A percentile compares a stretch with the other conserved stretches of the same genome.
phyloP scores from a whole-genome alignment of 1,140 invertebrate species.

The Drosophila sp. region DNA sequence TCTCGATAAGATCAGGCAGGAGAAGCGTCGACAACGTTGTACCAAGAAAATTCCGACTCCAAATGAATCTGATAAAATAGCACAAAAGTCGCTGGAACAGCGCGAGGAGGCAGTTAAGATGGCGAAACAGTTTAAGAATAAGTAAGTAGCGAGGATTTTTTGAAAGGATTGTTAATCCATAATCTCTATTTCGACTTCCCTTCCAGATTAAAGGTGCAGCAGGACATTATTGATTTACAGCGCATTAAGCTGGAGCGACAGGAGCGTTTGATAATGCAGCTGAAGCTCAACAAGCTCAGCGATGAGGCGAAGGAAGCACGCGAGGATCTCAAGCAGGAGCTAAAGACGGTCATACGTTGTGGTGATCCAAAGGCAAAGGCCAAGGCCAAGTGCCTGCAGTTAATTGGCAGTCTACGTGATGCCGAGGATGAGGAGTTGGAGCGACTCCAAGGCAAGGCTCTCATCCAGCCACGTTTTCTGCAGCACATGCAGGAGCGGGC shows the following conservation, averaged over 20 bases:
- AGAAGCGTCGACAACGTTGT: constrained; percentile 67
- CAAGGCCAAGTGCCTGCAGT: constrained; percentile 86
- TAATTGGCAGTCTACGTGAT: constrained; percentile 85
- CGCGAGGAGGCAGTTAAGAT: constrained; percentile 56
- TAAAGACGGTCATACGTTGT: constrained; percentile 86
- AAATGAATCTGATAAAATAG: constrained; percentile 22
- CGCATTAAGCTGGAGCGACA: constrained; percentile 88
- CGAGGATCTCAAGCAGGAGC: constrained; percentile 86
- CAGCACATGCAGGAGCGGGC: constrained; percentile 88
- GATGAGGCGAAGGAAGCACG: constrained; percentile 86
- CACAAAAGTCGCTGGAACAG: constrained; percentile 46
- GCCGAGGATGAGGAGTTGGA: constrained; percentile 79
- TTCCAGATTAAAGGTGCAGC: constrained; percentile 87
- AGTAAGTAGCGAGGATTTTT: constrained; percentile 49
- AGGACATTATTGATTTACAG: constrained; percentile 87
- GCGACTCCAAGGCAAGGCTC: constrained; percentile 85
- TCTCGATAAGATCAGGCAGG: constrained; percentile 81
- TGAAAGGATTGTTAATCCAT: background rate
- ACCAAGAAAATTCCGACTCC: background rate
- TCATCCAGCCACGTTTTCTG: constrained; percentile 87
- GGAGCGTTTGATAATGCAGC: constrained; percentile 87
- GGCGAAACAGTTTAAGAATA: constrained; percentile 79
- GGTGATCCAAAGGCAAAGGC: constrained; percentile 86
- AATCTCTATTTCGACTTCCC: background rate
- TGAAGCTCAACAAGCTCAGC: constrained; percentile 87